Conservation (phyloP, 1,140 invertebrate genomes). For the Brachionus rotundiformis region DNA sequence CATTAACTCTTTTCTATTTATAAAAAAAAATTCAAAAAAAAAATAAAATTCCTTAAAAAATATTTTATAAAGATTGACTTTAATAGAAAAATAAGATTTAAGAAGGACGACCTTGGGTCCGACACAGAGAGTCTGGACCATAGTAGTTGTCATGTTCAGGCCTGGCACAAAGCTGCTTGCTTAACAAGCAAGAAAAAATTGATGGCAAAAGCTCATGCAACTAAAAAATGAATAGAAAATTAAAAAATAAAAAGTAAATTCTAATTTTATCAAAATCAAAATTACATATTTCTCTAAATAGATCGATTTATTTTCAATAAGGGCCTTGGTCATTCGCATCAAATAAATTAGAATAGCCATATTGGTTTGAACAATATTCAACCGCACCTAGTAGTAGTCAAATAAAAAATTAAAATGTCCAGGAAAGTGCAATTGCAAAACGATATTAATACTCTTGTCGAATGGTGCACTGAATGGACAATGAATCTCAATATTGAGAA, state of each 20-base stretch:
- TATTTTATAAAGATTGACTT: too few relatives aligned
- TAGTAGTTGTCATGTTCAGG: slow-evolving; percentile 98
- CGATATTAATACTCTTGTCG: too few relatives aligned
- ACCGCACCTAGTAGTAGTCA: slow-evolving; percentile 56
- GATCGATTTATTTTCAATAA: slow-evolving; percentile 61
- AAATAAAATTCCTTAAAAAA: too few relatives aligned
- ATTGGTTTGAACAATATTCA: slow-evolving; percentile 91
- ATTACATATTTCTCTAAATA: slow-evolving; percentile 95
- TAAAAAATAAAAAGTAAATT: background rate
- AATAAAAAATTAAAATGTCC: slow-evolving; percentile 44
- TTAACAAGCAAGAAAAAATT: slow-evolving; percentile 93
- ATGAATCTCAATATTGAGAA: too few relatives aligned
- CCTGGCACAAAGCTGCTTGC: slow-evolving; percentile 87
- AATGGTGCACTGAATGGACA: too few relatives aligned
- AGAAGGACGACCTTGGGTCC: too few relatives aligned
- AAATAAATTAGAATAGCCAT: slow-evolving; percentile 94
- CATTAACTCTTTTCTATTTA: too few relatives aligned
- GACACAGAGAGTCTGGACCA: too few relatives aligned
- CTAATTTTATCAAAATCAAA: too few relatives aligned
- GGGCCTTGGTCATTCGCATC: slow-evolving; percentile 96
- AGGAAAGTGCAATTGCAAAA: too few relatives aligned
- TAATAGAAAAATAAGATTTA: too few relatives aligned
- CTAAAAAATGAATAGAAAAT: slow-evolving; percentile 65
- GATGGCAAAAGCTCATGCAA: slow-evolving; percentile 94
- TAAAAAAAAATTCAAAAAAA: too few relatives aligned